Base-by-base conservation (phyloP, 2,888 invertebrate species). In the Petrophora chlorosata region DNA sequence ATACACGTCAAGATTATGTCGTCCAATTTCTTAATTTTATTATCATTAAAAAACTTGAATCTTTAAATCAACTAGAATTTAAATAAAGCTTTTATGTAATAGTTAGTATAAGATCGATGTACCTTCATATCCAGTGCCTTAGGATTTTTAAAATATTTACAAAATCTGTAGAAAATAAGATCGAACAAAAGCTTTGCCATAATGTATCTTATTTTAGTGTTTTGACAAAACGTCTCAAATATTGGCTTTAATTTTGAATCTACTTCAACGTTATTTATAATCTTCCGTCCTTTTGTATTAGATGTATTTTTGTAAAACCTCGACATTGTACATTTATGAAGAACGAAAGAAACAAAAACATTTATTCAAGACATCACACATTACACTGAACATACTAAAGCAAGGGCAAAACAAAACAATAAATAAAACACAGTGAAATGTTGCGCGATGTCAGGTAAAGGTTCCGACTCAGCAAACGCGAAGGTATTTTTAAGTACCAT, bases 231-330 rank as follows among this genome's bases (percentile, higher is more conserved):
- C 43, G 38, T 53, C 43, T 53, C 32, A 36, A 34, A 29, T 29
- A 60, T 60, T 57, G 57, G 60, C 60, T 60, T 60, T 60, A 60
- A 60, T 39, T n/a, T 41, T 48, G 48, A 14, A 23, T 47, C 19
- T 19, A 29, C 46, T 15, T 49, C 12, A 29, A 19, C 15, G 13
- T 35, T 42, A 39, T 53, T 46, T 46, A 33, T 36, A 42, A 15
- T 53, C 30, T 56, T 60, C 60, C 60, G 60, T 60, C 60, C 60
- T 47, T 51, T 17, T 34, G 32, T 28, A n/a, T n/a, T n/a, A n/a
- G n/a, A n/a, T n/a, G n/a, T n/a, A n/a, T n/a, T 39, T 15, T n/a
- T 38, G 19, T 28, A 22, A 38, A 22, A 13, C 36, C 16, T 36
- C 17, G 36, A 26, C 16, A 16, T 36, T 32, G 4, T n/a, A n/a